A percentile compares a stretch with the other conserved stretches of the same genome.
phyloP scores from a whole-genome alignment of 2,113 vertebrate genomes.

The Isurus oxyrinchus region DNA sequence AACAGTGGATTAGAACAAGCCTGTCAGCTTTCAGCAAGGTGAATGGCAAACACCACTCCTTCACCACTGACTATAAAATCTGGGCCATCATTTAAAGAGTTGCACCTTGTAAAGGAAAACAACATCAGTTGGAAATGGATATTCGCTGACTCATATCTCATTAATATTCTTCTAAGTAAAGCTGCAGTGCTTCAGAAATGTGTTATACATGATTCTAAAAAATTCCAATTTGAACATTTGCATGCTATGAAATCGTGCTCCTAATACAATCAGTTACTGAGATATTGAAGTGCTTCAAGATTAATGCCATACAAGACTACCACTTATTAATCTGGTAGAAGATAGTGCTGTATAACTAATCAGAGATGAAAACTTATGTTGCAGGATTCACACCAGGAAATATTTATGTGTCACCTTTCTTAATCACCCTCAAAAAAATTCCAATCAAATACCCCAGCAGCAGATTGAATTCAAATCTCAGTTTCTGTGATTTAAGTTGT shows the following conservation, averaged over 20 bases:
- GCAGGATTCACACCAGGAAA: background rate
- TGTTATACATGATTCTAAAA: background rate
- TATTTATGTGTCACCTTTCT: background rate
- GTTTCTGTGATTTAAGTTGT: background rate
- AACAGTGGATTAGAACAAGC: background rate
- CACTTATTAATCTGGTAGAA: background rate
- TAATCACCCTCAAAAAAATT: background rate
- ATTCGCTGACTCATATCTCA: background rate
- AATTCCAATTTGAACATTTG: background rate
- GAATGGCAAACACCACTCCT: background rate
- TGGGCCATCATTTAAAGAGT: background rate
- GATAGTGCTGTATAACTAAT: background rate
- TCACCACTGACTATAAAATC: background rate
- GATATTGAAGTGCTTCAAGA: background rate
- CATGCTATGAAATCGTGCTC: background rate
- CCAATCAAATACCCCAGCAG: background rate
- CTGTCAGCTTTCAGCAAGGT: too few relatives aligned
- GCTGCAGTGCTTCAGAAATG: background rate
- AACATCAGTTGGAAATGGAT: too few relatives aligned
- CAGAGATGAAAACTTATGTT: background rate
- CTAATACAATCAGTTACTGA: background rate
- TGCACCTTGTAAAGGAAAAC: background rate
- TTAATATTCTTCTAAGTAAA: background rate
- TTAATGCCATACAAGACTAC: background rate
- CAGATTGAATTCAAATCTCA: background rate